phyloP scores from a whole-genome alignment of 2,113 vertebrate species.

The Zosterops lateralis region DNA sequence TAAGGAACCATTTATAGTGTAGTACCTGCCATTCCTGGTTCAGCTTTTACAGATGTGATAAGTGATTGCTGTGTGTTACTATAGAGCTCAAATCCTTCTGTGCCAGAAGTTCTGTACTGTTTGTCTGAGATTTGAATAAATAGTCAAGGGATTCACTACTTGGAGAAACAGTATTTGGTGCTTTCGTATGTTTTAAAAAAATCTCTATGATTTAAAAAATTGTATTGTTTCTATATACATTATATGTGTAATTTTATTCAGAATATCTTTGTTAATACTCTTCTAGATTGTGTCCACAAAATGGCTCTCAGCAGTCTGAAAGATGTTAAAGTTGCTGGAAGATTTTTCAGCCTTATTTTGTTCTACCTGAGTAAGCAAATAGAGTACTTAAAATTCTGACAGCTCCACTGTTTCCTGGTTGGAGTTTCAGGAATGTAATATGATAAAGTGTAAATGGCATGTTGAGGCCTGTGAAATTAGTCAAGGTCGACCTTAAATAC shows the following conservation, averaged over 20 bases:
- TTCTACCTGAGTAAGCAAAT: not conserved
- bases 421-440: not conserved
- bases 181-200: not conserved
- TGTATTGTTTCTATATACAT: fast-evolving
- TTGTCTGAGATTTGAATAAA: not conserved
- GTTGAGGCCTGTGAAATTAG: not conserved
- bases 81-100: not conserved
- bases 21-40: not conserved
- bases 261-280: not conserved
- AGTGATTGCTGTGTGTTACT: not conserved
- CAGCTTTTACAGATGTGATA: not conserved
- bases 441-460: not conserved
- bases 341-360: not conserved
- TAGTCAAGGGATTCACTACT: not conserved
- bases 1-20: not conserved
- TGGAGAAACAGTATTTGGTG: not conserved
- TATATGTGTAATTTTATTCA: fast-evolving
- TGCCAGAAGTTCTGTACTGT: not conserved
- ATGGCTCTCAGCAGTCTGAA: not conserved
- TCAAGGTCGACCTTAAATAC: not conserved
- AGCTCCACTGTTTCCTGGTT: not conserved
- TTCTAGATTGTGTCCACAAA: not conserved
- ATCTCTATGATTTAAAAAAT: not conserved
- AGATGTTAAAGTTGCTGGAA: not conserved
- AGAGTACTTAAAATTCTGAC: not conserved